Conservation (phyloP, 2,888 invertebrate species). For the Hedya salicella region DNA sequence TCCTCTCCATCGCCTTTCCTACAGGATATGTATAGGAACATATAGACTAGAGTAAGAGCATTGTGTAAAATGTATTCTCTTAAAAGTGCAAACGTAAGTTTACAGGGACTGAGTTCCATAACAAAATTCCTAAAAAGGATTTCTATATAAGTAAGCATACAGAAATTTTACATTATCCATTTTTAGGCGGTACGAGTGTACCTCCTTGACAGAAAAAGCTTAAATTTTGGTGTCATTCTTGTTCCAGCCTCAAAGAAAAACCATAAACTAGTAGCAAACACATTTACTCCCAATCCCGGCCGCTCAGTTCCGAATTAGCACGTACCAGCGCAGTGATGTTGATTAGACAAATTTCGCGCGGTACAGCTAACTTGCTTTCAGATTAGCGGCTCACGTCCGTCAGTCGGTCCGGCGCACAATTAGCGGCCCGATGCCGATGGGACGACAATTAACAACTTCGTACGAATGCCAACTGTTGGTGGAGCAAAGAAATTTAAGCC, state of each 20-base stretch:
- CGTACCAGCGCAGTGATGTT: conserved; percentile 56
- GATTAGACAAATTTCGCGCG: conserved; percentile 65
- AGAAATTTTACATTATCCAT: no score
- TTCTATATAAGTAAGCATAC: no score
- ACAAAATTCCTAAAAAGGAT: no score
- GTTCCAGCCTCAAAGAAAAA: conserved; percentile 19
- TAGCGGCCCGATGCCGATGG: conserved; percentile 57
- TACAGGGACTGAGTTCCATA: no score
- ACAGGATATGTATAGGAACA: no score
- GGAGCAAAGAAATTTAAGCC: conserved; percentile 37
- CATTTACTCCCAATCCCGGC: conserved; percentile 45
- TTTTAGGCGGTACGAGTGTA: no score
- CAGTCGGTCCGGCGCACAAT: conserved; percentile 57
- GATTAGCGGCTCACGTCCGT: conserved; percentile 56
- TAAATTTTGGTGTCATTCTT: no score
- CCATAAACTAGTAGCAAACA: conserved; percentile 30
- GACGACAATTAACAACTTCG: conserved; percentile 46
- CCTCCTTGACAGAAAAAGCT: no score
- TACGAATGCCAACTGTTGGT: conserved; percentile 31
- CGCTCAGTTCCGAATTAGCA: conserved; percentile 53
- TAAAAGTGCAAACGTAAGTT: no score
- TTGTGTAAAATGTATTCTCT: no score
- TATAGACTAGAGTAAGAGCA: no score
- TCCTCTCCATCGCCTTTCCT: no score
- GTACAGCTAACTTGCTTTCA: conserved; percentile 54